These are phyloP conservation scores for Reticulitermes lucifugus DNA, from an alignment of 2,888 invertebrate species.

Conservation along the genomic window DNA sequence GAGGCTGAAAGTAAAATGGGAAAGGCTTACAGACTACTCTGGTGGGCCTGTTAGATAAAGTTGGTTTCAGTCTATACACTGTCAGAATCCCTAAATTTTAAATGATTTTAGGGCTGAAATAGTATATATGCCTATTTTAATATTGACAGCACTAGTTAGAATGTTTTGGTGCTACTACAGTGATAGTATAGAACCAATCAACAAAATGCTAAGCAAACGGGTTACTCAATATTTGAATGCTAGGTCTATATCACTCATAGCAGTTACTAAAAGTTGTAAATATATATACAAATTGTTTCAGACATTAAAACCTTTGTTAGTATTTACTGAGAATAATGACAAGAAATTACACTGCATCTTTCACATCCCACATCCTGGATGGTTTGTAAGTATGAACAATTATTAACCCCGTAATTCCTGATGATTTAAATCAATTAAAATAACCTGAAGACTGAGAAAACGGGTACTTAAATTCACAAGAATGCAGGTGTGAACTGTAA, in stretches of 20 bases:
- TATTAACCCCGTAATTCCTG: neutral
- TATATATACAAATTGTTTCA: constrained; percentile 46
- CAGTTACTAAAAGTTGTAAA: constrained; percentile 44
- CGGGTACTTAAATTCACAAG: too few relatives aligned
- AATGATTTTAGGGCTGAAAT: too few relatives aligned
- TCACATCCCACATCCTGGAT: neutral
- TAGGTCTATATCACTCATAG: neutral
- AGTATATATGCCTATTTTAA: neutral
- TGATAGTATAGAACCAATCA: constrained; percentile 12
- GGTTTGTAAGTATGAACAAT: too few relatives aligned
- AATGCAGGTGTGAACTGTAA: too few relatives aligned
- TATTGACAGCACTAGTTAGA: constrained; percentile 17
- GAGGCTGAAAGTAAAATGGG: too few relatives aligned
- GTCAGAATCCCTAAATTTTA: too few relatives aligned
- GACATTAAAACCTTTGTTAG: constrained; percentile 54
- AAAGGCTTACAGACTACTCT: too few relatives aligned
- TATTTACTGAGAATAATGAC: constrained; percentile 52
- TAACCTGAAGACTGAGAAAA: neutral
- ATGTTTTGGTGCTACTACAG: constrained; percentile 8
- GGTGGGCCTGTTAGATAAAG: too few relatives aligned
- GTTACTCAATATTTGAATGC: constrained; percentile 40
- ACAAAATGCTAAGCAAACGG: constrained; percentile 32
- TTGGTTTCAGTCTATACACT: too few relatives aligned
- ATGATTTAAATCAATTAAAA: neutral
- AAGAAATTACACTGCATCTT: neutral